phyloP scores from a whole-genome alignment of 2,113 vertebrate genomes.

The Vombatus ursinus region DNA sequence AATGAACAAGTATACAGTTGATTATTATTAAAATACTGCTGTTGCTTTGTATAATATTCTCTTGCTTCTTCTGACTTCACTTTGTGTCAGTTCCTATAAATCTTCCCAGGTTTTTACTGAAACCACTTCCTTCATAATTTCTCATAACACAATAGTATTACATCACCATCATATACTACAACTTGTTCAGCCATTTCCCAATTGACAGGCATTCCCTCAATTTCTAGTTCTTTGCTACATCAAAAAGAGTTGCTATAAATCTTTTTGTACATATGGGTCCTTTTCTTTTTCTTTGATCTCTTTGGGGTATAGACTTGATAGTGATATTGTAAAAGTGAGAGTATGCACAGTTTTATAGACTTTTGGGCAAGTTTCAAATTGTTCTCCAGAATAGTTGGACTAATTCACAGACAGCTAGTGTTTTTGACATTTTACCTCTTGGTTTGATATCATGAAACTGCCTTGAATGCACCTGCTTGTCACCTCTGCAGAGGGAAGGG shows the following conservation, averaged over 20 bases:
- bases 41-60: too few relatives aligned
- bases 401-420: background rate
- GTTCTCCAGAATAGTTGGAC: background rate
- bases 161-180: background rate
- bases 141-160: background rate
- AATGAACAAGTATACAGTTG: too few relatives aligned
- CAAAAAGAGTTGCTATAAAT: background rate
- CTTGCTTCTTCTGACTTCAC: too few relatives aligned
- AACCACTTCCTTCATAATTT: background rate
- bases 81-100: background rate
- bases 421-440: background rate
- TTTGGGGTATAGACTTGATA: background rate
- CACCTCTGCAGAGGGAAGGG: background rate
- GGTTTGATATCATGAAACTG: background rate
- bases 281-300: background rate
- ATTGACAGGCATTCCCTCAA: background rate
- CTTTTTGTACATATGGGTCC: background rate
- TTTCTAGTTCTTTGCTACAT: background rate
- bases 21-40: too few relatives aligned
- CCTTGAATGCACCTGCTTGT: background rate
- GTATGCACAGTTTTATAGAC: background rate
- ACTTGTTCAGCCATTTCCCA: background rate
- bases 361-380: background rate
- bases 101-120: background rate
- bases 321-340: background rate